Conservation (phyloP, 2,888 invertebrate genomes). For the Xestia rhomboidea region DNA sequence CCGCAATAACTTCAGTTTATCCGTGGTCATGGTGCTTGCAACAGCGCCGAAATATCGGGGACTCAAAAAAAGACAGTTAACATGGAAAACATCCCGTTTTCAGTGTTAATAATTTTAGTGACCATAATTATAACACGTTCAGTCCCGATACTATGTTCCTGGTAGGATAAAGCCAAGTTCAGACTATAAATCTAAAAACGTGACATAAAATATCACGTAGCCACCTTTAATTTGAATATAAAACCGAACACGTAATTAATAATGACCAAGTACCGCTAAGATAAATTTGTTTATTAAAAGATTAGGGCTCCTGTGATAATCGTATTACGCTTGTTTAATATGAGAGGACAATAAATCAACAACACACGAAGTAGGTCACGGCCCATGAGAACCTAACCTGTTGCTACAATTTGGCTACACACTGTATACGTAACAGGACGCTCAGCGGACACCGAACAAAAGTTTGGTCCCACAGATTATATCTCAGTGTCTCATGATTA, state of each 20-base stretch:
- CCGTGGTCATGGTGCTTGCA: no score
- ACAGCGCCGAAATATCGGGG: no score
- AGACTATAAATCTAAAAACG: background rate
- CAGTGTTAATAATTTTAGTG: no score
- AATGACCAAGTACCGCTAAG: slow-evolving; percentile 29
- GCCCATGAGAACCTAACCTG: slow-evolving; percentile 64
- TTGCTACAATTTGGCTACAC: slow-evolving; percentile 58
- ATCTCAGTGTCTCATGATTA: slow-evolving; percentile 21
- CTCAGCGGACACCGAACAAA: slow-evolving; percentile 17
- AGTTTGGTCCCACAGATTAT: slow-evolving; percentile 24
- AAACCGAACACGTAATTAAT: slow-evolving; percentile 44
- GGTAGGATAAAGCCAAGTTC: background rate
- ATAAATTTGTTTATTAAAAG: slow-evolving; percentile 55
- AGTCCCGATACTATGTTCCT: no score
- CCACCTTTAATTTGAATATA: slow-evolving; percentile 25
- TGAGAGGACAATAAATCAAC: slow-evolving; percentile 72
- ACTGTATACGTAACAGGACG: slow-evolving; percentile 47
- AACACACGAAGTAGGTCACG: slow-evolving; percentile 73
- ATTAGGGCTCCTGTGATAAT: slow-evolving; percentile 64
- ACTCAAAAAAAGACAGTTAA: no score
- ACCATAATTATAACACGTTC: no score
- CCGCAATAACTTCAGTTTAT: no score
- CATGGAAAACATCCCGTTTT: no score
- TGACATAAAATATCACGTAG: slow-evolving; percentile 32
- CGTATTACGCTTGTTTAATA: slow-evolving; percentile 68